Evolutionary conservation across 2,888 invertebrate genomes (phyloP).

Genomic region (Resseliella maxima): DNA sequence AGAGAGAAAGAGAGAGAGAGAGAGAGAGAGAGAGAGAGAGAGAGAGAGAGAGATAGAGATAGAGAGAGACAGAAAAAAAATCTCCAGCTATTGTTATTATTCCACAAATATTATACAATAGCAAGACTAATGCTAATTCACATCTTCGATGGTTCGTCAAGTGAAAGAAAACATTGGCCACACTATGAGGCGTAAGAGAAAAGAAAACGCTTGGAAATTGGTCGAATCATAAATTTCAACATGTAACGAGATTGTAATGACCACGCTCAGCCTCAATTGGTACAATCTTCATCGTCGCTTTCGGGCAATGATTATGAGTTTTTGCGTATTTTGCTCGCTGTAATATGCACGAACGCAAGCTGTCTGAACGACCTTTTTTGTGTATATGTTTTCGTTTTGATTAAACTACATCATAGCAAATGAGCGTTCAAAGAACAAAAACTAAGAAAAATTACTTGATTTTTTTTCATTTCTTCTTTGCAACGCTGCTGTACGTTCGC

Average conservation of each 20-base stretch:
- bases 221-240: slow-evolving; percentile 39
- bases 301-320: slow-evolving; percentile 50
- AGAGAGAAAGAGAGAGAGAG: too few species aligned
- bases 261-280: slow-evolving; percentile 53
- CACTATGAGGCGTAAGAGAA: background rate
- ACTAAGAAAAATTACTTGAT: slow-evolving; percentile 51
- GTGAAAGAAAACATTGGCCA: background rate
- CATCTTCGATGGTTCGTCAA: background rate
- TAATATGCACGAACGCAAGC: slow-evolving; percentile 32
- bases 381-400: slow-evolving; percentile 28
- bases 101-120: slow-evolving; percentile 28
- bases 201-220: slow-evolving; percentile 27
- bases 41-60: too few species aligned
- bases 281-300: slow-evolving; percentile 48
- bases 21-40: too few species aligned
- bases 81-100: background rate
- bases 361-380: slow-evolving; percentile 29
- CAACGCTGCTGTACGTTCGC: background rate
- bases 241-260: slow-evolving; percentile 51
- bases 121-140: slow-evolving; percentile 25
- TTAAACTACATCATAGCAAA: slow-evolving; percentile 47
- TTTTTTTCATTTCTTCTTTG: background rate
- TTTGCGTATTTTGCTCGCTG: background rate
- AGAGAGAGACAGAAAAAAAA: too few species aligned
- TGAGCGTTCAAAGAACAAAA: slow-evolving; percentile 51